These are phyloP conservation scores for Eupithecia pulchellata DNA, from an alignment of 2,888 invertebrate genomes.

Conservation along the genomic window DNA sequence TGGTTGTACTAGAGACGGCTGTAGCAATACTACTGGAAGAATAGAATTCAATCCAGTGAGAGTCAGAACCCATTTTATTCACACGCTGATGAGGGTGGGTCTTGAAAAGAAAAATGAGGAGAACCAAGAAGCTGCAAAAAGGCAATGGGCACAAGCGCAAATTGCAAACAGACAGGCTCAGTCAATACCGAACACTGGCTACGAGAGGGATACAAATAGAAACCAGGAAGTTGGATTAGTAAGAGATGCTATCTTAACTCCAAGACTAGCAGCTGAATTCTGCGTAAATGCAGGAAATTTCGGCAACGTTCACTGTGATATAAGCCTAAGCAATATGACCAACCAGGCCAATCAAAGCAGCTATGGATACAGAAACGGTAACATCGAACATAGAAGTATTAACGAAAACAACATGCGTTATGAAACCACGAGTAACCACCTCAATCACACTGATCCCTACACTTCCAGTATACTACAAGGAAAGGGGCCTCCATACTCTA, in stretches of 20 bases:
- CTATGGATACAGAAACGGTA: constrained; percentile 75
- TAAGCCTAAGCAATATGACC: constrained; percentile 69
- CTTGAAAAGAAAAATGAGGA: constrained; percentile 93
- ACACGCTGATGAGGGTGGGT: constrained; percentile 96
- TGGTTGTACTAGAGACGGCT: constrained; percentile 97
- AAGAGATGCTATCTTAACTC: constrained; percentile 82
- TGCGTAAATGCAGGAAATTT: constrained; percentile 88
- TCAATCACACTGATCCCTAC: constrained; percentile 75
- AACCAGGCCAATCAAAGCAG: constrained; percentile 56
- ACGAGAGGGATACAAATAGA: constrained; percentile 71
- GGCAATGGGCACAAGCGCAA: constrained; percentile 79
- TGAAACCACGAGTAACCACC: constrained; percentile 74
- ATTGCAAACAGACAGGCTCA: constrained; percentile 62
- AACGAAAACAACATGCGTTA: constrained; percentile 71
- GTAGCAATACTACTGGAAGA: constrained; percentile 95
- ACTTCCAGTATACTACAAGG: constrained; percentile 75
- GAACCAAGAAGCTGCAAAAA: constrained; percentile 75
- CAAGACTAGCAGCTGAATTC: constrained; percentile 86
- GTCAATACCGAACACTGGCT: constrained; percentile 66
- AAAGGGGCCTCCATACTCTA: constrained; percentile 72
- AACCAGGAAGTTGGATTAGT: constrained; percentile 75
- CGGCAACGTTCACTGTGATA: constrained; percentile 88
- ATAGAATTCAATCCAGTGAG: constrained; percentile 98
- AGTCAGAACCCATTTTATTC: constrained; percentile 98
- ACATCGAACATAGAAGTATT: constrained; percentile 73